A percentile compares a stretch with the other conserved stretches of the same genome.
phyloP scores from a whole-genome alignment of 2,797 vertebrate species.

The Hylomyscus alleni region DNA sequence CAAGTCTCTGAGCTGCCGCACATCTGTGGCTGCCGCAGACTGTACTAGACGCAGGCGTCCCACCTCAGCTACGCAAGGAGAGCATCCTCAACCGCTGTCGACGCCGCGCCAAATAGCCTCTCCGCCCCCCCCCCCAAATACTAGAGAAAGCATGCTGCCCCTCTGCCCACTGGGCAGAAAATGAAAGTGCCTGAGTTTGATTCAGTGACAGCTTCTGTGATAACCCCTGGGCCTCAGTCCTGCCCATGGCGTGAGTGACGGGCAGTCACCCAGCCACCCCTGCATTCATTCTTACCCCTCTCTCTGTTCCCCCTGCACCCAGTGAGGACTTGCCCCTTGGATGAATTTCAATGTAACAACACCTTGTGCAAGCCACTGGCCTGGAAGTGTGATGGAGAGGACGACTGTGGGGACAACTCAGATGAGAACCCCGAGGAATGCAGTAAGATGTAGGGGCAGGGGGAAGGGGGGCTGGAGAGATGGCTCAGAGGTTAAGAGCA shows the following conservation, averaged over 20 bases:
- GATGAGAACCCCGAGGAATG: constrained; percentile 96
- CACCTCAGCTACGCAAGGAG: not conserved
- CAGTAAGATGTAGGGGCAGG: constrained; percentile 86
- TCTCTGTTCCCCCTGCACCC: not conserved
- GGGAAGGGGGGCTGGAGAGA: not conserved
- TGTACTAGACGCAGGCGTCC: fast-evolving
- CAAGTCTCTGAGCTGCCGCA: not conserved
- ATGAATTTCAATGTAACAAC: constrained; percentile 98
- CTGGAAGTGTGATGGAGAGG: constrained; percentile 97
- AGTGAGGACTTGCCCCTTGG: constrained; percentile 94
- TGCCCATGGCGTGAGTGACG: not conserved
- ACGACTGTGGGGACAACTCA: constrained; percentile 97
- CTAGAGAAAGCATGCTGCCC: not conserved
- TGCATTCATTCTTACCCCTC: not conserved
- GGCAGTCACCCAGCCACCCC: not conserved
- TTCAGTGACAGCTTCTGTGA: not conserved
- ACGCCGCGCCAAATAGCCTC: not conserved
- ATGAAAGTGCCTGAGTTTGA: not conserved
- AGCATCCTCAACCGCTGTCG: not conserved
- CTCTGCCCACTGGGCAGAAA: not conserved
- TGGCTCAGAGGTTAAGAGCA: not conserved
- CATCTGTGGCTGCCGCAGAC: not conserved
- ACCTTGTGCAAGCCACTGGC: constrained; percentile 96
- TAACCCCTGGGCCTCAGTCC: not conserved
- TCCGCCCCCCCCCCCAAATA: not conserved